Evolutionary conservation across 2,797 vertebrate genomes (phyloP), one percentile per base, ranked within the genome.

Genomic region (Catamblyrhynchus diadema): DNA sequence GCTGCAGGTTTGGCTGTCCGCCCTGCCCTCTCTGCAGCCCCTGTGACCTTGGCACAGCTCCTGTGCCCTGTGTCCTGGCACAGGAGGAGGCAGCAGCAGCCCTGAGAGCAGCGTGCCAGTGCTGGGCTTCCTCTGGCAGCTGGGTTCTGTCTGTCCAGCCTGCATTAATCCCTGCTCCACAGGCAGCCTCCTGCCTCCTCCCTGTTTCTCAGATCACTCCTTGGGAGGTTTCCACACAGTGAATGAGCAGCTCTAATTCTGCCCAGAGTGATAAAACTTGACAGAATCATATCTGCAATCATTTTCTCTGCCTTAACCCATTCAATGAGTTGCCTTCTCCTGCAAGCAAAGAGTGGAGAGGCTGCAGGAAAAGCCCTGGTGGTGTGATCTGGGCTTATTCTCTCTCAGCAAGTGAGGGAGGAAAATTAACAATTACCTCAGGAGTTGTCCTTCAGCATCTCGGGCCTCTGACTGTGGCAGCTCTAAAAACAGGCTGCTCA

Each of bases 401-500:
- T 50, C 42, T 47, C 47, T 2, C 1, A 67, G 65, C 78, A 70
- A 27, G 15, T 8, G 48, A 66, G 33, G 72, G 47, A 88, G n/a
- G 86, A 82, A 56, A 28, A 81, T 67, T 45, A 62, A 77, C 67
- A 90, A 61, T 66, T 73, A 69, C 51, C 62, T 50, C 72, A 75
- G 75, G 82, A 80, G 50, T 5, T 88, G 90, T 78, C 78, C 53
- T 86, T 88, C 85, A 95, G 64, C 22, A 6, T 94, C 77, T 33
- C 7, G 1, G 53, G 53, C 69, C 88, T 81, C 80, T 85, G 62
- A 24, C 79, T 6, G 5, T 81, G 69, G 66, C 70, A 80, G 39
- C 44, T 93, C 77, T 94, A 66, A 94, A 95, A 95, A 59, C 81
- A 91, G 81, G 74, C 60, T 87, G 37, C 59, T 96, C 74, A 85